Evolutionary conservation across 2,113 vertebrate genomes (phyloP).

Genomic region (Bubo blakistoni): DNA sequence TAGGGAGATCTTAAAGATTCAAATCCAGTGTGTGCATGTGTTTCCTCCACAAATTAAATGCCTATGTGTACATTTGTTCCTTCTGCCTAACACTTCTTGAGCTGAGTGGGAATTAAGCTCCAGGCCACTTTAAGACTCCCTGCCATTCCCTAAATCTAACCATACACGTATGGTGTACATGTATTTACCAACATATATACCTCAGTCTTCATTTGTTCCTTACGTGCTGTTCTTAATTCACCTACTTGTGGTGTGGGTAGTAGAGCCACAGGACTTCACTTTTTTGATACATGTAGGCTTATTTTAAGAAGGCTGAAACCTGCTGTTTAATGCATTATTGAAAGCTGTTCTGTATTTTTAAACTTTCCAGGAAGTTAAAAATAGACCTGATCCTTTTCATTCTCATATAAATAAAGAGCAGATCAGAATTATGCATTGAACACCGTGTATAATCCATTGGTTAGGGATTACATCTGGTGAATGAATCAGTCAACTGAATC

Average conservation of each 20-base stretch:
- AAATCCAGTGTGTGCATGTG: neutral
- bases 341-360: slow-evolving; percentile 32
- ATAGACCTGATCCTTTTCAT: slow-evolving; percentile 48
- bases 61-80: rapidly evolving
- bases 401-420: slow-evolving; percentile 39
- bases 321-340: slow-evolving; percentile 47
- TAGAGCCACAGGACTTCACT: neutral
- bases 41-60: neutral
- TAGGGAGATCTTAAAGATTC: neutral
- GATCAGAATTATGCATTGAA: slow-evolving; percentile 22
- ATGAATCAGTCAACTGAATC: slow-evolving; percentile 21
- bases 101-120: neutral
- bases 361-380: slow-evolving; percentile 64
- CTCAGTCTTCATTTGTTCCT: neutral
- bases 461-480: slow-evolving; percentile 10
- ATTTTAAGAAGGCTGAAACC: neutral
- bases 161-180: rapidly evolving
- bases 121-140: neutral
- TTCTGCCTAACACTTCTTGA: neutral
- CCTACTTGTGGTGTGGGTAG: neutral
- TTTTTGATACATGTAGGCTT: neutral
- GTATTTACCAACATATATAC: neutral
- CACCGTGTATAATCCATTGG: slow-evolving; percentile 49
- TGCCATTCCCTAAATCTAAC: neutral
- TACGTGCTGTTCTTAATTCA: neutral